Percentiles rank a stretch among this genome's conserved stretches.
Conservation (phyloP, 2,797 vertebrate species). For the Sarcoramphus papa region DNA sequence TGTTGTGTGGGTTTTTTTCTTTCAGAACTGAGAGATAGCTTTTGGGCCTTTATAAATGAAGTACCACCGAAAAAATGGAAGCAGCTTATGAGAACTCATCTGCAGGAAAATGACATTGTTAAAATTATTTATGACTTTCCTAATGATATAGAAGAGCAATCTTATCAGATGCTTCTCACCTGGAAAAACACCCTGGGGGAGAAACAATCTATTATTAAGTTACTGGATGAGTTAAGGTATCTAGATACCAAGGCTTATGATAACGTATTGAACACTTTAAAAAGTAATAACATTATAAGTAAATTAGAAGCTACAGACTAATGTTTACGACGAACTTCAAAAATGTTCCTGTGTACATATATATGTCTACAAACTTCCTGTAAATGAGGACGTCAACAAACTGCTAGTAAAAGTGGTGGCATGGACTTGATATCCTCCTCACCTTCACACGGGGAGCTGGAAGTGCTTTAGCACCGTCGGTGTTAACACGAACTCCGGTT, state of each 20-base stretch:
- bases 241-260: not conserved
- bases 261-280: not conserved
- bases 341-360: not conserved
- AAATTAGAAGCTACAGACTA: not conserved
- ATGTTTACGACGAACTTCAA: not conserved
- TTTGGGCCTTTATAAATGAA: not conserved
- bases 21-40: not conserved
- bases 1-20: not conserved
- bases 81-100: not conserved
- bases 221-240: not conserved
- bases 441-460: not conserved
- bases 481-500: not conserved
- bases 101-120: not conserved
- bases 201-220: not conserved
- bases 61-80: not conserved
- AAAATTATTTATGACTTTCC: not conserved
- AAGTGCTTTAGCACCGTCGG: fast-evolving
- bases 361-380: not conserved
- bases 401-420: not conserved
- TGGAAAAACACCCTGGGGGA: not conserved
- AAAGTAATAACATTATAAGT: not conserved
- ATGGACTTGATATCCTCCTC: not conserved
- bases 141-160: not conserved
- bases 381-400: not conserved
- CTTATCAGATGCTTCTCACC: not conserved